These are phyloP conservation scores for Eleutherodactylus coqui DNA, from an alignment of 2,797 vertebrate species.

Conservation along the genomic window DNA sequence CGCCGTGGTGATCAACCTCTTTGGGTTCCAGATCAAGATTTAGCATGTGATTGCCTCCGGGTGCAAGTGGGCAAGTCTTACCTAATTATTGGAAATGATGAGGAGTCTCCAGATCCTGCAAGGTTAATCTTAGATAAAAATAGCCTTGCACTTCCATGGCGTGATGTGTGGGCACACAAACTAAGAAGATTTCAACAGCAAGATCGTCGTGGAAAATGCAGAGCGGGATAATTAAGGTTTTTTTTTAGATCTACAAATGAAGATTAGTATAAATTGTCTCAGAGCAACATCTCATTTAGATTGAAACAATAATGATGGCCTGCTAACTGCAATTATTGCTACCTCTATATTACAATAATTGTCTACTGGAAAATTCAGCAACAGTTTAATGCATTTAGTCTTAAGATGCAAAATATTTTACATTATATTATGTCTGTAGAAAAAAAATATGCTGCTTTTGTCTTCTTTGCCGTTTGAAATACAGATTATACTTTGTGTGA, in stretches of 20 bases:
- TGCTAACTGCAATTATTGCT: constrained; percentile 40
- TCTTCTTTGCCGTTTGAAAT: constrained; percentile 52
- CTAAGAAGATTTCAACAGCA: constrained; percentile 85
- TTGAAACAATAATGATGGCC: constrained; percentile 35
- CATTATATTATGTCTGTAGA: constrained; percentile 52
- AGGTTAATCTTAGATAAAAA: constrained; percentile 85
- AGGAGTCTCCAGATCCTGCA: constrained; percentile 80
- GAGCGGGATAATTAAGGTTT: constrained; percentile 33
- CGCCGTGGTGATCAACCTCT: constrained; percentile 80
- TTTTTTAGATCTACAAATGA: not conserved
- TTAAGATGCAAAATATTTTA: constrained; percentile 22
- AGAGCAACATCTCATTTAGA: constrained; percentile 31
- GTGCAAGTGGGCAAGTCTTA: constrained; percentile 81
- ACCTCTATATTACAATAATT: constrained; percentile 47
- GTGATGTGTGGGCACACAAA: constrained; percentile 87
- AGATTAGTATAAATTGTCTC: constrained; percentile 34
- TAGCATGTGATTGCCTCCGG: constrained; percentile 84
- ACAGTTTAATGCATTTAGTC: constrained; percentile 13
- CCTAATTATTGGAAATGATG: constrained; percentile 76
- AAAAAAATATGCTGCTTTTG: constrained; percentile 50
- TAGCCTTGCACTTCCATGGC: constrained; percentile 86
- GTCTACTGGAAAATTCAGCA: constrained; percentile 34
- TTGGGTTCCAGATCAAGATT: constrained; percentile 86
- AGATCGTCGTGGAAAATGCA: constrained; percentile 82
- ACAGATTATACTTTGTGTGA: constrained; percentile 48